Percentiles rank a stretch among this genome's conserved stretches.
Evolutionary conservation across 1,140 invertebrate genomes (phyloP).

Genomic region (Scaptomyza pallida): DNA sequence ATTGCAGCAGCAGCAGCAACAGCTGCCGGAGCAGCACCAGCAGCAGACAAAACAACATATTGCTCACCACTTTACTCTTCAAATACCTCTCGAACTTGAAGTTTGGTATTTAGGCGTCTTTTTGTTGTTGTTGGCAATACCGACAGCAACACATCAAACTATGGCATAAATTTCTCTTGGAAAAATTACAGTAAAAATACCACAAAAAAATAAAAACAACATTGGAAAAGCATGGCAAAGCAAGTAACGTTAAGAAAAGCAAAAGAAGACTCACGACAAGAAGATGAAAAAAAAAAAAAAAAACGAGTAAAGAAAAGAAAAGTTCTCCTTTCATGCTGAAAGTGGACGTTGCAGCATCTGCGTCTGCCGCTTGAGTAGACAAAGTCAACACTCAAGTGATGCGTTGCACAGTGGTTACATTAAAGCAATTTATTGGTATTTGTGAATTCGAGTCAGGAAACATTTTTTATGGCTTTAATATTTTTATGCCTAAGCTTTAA

Average conservation of each 20-base stretch:
- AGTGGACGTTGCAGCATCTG: conserved; percentile 41
- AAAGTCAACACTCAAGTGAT: conserved; percentile 16
- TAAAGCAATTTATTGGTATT: neutral
- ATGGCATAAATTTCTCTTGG: conserved; percentile 75
- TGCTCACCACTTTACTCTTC: conserved; percentile 19
- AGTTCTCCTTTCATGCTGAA: conserved; percentile 52
- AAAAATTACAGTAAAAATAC: conserved; percentile 57
- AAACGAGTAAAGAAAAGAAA: conserved; percentile 46
- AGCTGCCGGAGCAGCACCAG: conserved; percentile 8
- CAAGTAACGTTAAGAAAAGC: conserved; percentile 27
- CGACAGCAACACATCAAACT: conserved; percentile 58
- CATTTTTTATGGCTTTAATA: too few species aligned
- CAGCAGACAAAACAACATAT: neutral
- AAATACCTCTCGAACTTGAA: conserved; percentile 17
- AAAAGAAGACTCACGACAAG: conserved; percentile 50
- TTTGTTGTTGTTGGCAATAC: conserved; percentile 12
- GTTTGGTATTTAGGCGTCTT: conserved; percentile 48
- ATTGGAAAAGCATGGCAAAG: conserved; percentile 15
- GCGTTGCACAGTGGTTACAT: conserved; percentile 19
- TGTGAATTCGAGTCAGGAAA: too few species aligned
- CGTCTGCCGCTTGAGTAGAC: conserved; percentile 23
- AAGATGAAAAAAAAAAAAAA: conserved; percentile 20
- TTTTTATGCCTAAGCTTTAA: too few species aligned
- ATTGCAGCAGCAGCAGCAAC: conserved; percentile 17
- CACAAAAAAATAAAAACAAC: conserved; percentile 38